These are phyloP conservation scores for Solenopsis invicta DNA, from an alignment of 1,140 invertebrate genomes.

Conservation along the genomic window DNA sequence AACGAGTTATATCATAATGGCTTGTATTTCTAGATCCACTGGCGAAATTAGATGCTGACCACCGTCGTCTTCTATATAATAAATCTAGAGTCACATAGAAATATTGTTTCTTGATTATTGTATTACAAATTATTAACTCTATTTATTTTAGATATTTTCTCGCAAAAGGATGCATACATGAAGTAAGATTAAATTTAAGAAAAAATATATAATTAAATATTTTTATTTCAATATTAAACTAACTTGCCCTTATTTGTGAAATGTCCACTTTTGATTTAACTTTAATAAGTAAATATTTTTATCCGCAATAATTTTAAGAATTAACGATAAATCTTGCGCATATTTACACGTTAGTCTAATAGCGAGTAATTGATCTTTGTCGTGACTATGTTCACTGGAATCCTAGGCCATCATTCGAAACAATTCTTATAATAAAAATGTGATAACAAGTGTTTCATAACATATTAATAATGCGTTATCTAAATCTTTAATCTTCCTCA, in stretches of 20 bases:
- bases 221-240: background rate
- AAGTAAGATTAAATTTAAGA: conserved; percentile 22
- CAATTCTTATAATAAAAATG: too few species aligned
- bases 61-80: conserved; percentile 95
- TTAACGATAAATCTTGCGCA: conserved; percentile 93
- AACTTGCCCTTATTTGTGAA: conserved; percentile 88
- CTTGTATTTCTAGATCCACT: conserved; percentile 92
- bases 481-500: conserved; percentile 77
- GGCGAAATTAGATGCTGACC: conserved; percentile 91
- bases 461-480: background rate
- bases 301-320: conserved; percentile 91
- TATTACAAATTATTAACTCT: conserved; percentile 28
- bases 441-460: background rate
- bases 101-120: conserved; percentile 26
- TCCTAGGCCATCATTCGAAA: too few species aligned
- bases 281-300: conserved; percentile 89
- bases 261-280: conserved; percentile 91
- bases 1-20: conserved; percentile 89
- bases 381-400: conserved; percentile 89
- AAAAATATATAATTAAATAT: background rate
- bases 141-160: too few species aligned
- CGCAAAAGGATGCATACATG: background rate
- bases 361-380: conserved; percentile 91
- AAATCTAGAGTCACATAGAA: conserved; percentile 87
- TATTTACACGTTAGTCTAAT: conserved; percentile 97